Conservation (phyloP, 2,113 vertebrate species). For the Perognathus longimembris region DNA sequence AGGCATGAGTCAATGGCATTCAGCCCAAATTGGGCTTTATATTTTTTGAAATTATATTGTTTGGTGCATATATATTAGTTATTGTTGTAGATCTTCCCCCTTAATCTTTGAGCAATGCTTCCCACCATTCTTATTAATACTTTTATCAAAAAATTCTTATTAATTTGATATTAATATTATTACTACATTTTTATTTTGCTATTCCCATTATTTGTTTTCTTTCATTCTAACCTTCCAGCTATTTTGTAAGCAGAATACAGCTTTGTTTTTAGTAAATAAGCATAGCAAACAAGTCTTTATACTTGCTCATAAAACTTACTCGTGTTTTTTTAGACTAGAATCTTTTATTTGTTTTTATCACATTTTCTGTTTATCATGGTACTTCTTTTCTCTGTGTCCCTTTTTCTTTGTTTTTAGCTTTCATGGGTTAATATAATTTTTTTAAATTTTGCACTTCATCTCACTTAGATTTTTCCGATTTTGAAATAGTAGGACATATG, state of each 20-base stretch:
- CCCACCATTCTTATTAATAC: background rate
- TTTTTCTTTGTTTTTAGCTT: background rate
- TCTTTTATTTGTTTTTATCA: background rate
- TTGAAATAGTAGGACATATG: background rate
- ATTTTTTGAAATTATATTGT: slow-evolving; percentile 24
- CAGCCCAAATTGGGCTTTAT: background rate
- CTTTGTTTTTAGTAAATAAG: background rate
- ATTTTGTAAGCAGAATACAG: background rate
- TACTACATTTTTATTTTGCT: background rate
- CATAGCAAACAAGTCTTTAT: background rate
- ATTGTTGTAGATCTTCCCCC: background rate
- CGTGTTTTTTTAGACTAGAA: too few species aligned
- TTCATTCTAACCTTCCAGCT: background rate
- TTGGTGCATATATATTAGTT: background rate
- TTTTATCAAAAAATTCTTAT: background rate
- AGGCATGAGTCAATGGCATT: too few species aligned
- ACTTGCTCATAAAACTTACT: background rate
- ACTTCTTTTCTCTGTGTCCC: background rate
- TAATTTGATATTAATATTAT: background rate
- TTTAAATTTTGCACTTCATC: background rate
- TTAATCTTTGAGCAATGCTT: background rate
- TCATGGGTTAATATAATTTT: background rate
- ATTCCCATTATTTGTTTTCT: background rate
- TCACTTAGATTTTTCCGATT: background rate
- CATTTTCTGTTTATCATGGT: background rate